A percentile compares a stretch with the other conserved stretches of the same genome.
Conservation (phyloP, 2,888 invertebrate genomes). For the Zele albiditarsus region DNA sequence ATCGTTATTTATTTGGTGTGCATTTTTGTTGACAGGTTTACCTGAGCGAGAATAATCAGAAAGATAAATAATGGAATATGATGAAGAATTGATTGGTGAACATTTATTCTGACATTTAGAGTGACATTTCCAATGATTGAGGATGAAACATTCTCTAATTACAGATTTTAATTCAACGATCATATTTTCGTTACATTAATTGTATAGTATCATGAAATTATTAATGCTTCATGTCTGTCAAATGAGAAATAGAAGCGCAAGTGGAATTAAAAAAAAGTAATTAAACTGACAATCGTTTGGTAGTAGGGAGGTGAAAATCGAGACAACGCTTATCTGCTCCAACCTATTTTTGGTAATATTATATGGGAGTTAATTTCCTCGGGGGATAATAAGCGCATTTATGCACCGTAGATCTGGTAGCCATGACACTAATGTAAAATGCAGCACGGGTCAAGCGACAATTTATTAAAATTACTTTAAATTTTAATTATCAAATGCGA, state of each 20-base stretch:
- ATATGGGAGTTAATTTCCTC: constrained; percentile 42
- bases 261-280: neutral
- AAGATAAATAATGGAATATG: neutral
- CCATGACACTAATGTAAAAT: constrained; percentile 3
- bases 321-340: constrained; percentile 24
- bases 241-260: neutral
- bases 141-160: too few species aligned
- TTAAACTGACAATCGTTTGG: constrained; percentile 25
- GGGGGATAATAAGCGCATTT: constrained; percentile 39
- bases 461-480: neutral
- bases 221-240: neutral
- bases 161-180: too few species aligned
- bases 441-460: neutral
- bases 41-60: neutral
- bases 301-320: neutral
- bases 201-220: neutral
- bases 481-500: too few species aligned
- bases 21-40: too few species aligned
- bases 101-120: neutral
- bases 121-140: neutral
- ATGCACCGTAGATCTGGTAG: neutral
- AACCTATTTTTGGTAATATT: constrained; percentile 38
- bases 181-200: neutral
- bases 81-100: neutral
- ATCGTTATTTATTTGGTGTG: too few species aligned